phyloP scores from a whole-genome alignment of 2,888 invertebrate genomes.

The Mylabris sibirica region DNA sequence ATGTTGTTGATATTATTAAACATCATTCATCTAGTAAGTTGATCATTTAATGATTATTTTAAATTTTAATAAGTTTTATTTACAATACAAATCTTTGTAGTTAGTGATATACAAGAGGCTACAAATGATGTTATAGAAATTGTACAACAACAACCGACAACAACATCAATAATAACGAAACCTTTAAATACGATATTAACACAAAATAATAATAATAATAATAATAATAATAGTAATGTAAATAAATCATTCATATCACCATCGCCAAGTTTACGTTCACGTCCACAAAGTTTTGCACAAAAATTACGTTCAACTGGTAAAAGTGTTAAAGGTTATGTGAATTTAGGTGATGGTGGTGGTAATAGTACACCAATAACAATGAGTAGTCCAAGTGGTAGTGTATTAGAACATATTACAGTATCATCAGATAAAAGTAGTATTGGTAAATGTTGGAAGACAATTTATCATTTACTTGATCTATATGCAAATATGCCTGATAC shows the following conservation, averaged over 20 bases:
- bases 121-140: constrained; percentile 44
- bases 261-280: constrained; percentile 65
- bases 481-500: constrained; percentile 96
- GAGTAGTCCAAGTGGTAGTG: constrained; percentile 69
- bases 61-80: constrained; percentile 23
- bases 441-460: constrained; percentile 89
- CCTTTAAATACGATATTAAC: constrained; percentile 6
- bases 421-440: constrained; percentile 62
- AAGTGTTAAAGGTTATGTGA: constrained; percentile 86
- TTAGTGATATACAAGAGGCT: constrained; percentile 71
- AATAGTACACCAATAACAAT: constrained; percentile 74
- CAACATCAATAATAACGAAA: constrained; percentile 3
- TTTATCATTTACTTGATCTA: constrained; percentile 88
- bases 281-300: constrained; percentile 90
- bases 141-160: not conserved
- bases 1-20: constrained; percentile 63
- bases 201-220: constrained; percentile 37
- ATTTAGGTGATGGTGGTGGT: constrained; percentile 74
- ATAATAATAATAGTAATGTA: constrained; percentile 41
- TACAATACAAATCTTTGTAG: constrained; percentile 50
- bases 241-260: constrained; percentile 63
- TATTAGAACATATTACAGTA: constrained; percentile 63
- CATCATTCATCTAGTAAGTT: constrained; percentile 68
- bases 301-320: constrained; percentile 85
- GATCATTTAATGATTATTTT: not conserved